Evolutionary conservation across 2,888 invertebrate species (phyloP).

Genomic region (Hecatera dysodea): DNA sequence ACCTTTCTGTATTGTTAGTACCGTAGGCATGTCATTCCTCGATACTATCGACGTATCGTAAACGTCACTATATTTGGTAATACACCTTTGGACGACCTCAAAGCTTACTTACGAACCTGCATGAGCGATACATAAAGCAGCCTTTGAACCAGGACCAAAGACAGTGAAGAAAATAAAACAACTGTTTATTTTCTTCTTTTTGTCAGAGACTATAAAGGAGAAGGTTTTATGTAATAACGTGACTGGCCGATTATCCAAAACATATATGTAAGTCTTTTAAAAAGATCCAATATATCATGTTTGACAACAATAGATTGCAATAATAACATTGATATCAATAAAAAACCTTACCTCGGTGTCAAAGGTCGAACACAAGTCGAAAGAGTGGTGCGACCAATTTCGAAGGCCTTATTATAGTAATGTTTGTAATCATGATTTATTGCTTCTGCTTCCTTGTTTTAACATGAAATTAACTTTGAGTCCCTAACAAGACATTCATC

Average conservation of each 20-base stretch:
- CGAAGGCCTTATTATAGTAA: slow-evolving; percentile 46
- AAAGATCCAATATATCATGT: slow-evolving; percentile 76
- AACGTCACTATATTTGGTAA: slow-evolving; percentile 67
- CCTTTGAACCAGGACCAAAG: slow-evolving; percentile 19
- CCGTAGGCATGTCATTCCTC: slow-evolving; percentile 80
- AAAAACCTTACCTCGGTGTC: slow-evolving; percentile 66
- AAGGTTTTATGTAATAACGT: slow-evolving; percentile 55
- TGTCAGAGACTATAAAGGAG: slow-evolving; percentile 3
- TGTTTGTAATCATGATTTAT: slow-evolving; percentile 54
- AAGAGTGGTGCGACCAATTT: slow-evolving; percentile 49
- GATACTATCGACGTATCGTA: slow-evolving; percentile 73
- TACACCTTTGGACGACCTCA: slow-evolving; percentile 49
- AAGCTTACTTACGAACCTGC: slow-evolving; percentile 24
- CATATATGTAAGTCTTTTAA: slow-evolving; percentile 68
- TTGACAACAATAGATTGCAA: slow-evolving; percentile 75
- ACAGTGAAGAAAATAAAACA: slow-evolving; percentile 15
- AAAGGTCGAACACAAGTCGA: slow-evolving; percentile 59
- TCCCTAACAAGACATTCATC: neutral
- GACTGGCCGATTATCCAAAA: slow-evolving; percentile 69
- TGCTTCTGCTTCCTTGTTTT: slow-evolving; percentile 40
- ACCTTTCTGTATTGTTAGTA: slow-evolving; percentile 82
- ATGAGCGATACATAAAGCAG: slow-evolving; percentile 28
- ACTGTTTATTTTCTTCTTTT: neutral
- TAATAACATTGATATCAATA: slow-evolving; percentile 65
- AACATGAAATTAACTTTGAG: slow-evolving; percentile 24